These are phyloP conservation scores for Nestor notabilis DNA, from an alignment of 2,113 vertebrate genomes.

Conservation along the genomic window DNA sequence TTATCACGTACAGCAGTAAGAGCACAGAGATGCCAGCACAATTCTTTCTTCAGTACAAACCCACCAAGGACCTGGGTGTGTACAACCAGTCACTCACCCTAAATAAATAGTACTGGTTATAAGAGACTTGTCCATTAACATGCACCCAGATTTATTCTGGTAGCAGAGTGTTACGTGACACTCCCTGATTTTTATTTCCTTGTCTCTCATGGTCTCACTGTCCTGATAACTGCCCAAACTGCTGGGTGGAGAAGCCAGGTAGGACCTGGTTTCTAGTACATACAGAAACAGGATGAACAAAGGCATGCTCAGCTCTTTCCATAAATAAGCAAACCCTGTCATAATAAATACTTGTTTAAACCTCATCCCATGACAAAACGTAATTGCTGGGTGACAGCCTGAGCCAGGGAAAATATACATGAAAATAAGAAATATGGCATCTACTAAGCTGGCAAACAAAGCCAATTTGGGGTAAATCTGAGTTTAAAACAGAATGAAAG, in stretches of 20 bases:
- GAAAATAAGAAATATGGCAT: not conserved
- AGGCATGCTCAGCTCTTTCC: not conserved
- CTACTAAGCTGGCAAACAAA: not conserved
- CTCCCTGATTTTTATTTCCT: not conserved
- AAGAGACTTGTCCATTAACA: not conserved
- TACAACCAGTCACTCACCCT: not conserved
- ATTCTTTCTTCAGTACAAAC: not conserved
- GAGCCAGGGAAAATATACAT: not conserved
- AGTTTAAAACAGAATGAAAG: not conserved
- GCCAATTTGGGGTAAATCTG: not conserved
- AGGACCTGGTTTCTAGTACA: not conserved
- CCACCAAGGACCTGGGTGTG: not conserved
- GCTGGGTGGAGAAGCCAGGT: not conserved
- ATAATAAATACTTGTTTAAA: not conserved
- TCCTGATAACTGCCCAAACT: not conserved
- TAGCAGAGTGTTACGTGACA: too few relatives aligned
- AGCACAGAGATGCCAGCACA: not conserved
- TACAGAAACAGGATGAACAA: not conserved
- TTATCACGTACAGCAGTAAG: rapidly evolving
- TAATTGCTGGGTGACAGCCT: not conserved
- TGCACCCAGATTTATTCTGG: not conserved
- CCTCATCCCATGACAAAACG: not conserved
- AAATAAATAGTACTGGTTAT: not conserved
- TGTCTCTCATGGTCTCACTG: not conserved
- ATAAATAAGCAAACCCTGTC: not conserved